These are phyloP conservation scores for Chinchilla lanigera DNA, from an alignment of 2,113 vertebrate species.

Conservation along the genomic window DNA sequence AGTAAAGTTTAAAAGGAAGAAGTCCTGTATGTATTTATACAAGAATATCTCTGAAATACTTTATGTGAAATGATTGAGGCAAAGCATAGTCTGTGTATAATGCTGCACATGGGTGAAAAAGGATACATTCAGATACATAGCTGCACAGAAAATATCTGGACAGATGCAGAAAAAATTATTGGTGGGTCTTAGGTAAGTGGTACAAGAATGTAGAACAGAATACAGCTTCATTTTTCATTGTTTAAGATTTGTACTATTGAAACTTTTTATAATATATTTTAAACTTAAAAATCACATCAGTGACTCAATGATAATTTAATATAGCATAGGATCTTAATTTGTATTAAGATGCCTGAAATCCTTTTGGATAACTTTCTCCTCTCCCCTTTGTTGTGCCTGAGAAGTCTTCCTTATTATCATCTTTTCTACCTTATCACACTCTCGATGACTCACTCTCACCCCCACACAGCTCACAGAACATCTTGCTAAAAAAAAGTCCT, in stretches of 20 bases:
- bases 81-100: background rate
- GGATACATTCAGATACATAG: background rate
- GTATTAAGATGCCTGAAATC: background rate
- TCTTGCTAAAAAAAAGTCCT: background rate
- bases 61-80: background rate
- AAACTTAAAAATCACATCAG: constrained; percentile 29
- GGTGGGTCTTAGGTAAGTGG: background rate
- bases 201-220: background rate
- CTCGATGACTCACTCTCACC: background rate
- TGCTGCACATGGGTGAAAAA: background rate
- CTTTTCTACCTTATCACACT: background rate
- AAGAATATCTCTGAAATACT: background rate
- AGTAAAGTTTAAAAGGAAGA: background rate
- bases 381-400: background rate
- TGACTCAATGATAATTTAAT: background rate
- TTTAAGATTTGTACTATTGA: background rate
- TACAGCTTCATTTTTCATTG: background rate
- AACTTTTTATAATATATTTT: background rate
- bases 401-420: background rate
- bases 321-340: background rate
- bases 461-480: background rate
- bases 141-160: background rate
- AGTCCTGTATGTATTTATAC: background rate
- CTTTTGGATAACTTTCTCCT: background rate
- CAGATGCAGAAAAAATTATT: background rate